Conservation (phyloP, 2,797 vertebrate genomes). For the Epinephelus malabaricus region DNA sequence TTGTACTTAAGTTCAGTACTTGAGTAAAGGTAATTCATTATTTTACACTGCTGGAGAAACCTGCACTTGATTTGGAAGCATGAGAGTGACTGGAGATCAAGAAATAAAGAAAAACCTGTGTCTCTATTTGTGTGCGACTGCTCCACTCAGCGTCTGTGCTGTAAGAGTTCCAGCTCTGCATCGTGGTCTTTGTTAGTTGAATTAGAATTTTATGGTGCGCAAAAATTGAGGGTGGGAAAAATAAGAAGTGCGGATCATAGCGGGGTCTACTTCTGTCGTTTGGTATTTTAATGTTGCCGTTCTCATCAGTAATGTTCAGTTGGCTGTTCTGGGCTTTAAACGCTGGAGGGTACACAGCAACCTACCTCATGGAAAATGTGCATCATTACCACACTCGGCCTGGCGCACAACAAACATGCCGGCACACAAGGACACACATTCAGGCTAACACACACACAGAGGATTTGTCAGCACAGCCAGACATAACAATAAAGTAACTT, state of each 20-base stretch:
- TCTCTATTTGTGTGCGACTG: constrained; percentile 38
- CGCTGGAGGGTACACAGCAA: constrained; percentile 63
- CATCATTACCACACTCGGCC: constrained; percentile 81
- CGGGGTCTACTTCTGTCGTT: constrained; percentile 70
- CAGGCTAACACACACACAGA: constrained; percentile 23
- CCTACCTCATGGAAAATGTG: constrained; percentile 86
- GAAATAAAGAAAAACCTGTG: constrained; percentile 12
- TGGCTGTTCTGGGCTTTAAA: constrained; percentile 56
- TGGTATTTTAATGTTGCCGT: constrained; percentile 66
- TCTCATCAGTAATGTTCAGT: constrained; percentile 63
- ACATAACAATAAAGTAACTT: constrained; percentile 59
- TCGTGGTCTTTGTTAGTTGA: constrained; percentile 68
- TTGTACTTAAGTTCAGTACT: not conserved
- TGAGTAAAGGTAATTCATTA: not conserved
- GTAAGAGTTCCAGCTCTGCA: constrained; percentile 48
- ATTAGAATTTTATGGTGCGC: constrained; percentile 74
- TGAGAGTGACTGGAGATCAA: constrained; percentile 13
- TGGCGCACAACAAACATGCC: constrained; percentile 69
- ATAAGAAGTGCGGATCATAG: constrained; percentile 69
- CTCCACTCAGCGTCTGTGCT: constrained; percentile 17
- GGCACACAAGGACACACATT: constrained; percentile 55
- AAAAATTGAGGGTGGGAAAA: constrained; percentile 74
- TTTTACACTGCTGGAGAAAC: not conserved
- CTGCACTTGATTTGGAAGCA: constrained; percentile 16
- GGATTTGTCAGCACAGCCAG: constrained; percentile 44